Conservation (phyloP, 2,113 vertebrate genomes). For the Heteronetta atricapilla region DNA sequence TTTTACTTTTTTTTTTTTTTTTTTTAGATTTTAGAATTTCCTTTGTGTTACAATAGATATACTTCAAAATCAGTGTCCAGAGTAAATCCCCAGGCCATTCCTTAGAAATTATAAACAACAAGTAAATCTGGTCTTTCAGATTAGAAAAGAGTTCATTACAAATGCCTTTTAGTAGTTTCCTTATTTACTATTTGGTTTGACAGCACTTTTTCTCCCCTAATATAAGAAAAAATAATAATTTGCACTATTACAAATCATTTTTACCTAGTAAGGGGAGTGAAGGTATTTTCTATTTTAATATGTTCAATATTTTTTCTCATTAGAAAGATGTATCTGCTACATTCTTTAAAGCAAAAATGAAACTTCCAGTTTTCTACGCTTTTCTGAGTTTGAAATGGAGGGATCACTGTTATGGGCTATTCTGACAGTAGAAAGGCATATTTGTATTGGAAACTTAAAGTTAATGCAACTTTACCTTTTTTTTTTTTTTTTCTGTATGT, state of each 20-base stretch:
- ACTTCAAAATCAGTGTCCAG: not conserved
- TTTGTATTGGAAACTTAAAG: not conserved
- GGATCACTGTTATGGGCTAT: not conserved
- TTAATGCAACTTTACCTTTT: not conserved
- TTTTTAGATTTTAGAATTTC: not conserved
- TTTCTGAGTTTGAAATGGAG: not conserved
- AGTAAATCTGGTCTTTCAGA: not conserved
- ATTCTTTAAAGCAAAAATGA: not conserved
- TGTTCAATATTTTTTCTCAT: not conserved
- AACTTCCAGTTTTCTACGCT: not conserved
- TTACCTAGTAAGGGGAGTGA: not conserved
- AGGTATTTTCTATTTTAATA: not conserved
- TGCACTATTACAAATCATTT: not conserved
- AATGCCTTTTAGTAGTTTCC: not conserved
- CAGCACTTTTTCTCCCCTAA: not conserved
- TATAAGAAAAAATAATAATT: not conserved
- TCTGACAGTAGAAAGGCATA: not conserved
- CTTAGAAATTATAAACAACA: not conserved
- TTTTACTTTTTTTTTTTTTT: not conserved
- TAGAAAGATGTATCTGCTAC: not conserved
- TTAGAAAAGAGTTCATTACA: not conserved
- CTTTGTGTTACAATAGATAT: not conserved
- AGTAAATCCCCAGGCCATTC: not conserved
- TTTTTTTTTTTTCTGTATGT: not conserved
- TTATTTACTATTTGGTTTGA: not conserved